A percentile compares a stretch with the other conserved stretches of the same genome.
These are phyloP conservation scores for Anguilla marmorata DNA, from an alignment of 2,797 vertebrate genomes.

Conservation along the genomic window DNA sequence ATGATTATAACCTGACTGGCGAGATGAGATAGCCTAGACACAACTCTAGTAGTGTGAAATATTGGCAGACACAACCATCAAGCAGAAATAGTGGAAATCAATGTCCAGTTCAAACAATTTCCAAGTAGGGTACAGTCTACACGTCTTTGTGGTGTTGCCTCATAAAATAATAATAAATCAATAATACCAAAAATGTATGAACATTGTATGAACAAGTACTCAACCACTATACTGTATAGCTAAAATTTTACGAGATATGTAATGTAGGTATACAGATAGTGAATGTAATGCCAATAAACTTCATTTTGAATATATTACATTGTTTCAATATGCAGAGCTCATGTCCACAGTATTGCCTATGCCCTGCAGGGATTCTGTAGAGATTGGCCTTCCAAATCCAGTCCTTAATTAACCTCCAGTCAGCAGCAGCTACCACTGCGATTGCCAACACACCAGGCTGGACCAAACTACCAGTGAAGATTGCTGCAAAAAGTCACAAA, in stretches of 20 bases:
- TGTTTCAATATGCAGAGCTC: neutral
- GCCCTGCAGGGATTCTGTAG: neutral
- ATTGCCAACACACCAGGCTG: slow-evolving; percentile 2
- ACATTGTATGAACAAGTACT: neutral
- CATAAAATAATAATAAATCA: neutral
- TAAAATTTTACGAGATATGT: neutral
- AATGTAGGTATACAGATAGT: neutral
- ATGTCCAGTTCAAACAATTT: too few species aligned
- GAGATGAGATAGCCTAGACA: neutral
- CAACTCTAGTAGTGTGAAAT: neutral
- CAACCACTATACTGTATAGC: neutral
- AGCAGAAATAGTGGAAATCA: neutral
- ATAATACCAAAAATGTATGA: neutral
- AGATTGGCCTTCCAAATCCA: neutral
- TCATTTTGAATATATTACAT: neutral
- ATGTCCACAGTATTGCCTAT: neutral
- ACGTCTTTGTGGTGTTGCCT: neutral
- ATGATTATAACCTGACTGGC: neutral
- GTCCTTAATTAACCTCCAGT: neutral
- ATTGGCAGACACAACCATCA: neutral
- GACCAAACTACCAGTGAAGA: neutral
- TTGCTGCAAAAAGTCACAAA: neutral
- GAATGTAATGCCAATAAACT: neutral
- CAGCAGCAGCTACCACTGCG: neutral
- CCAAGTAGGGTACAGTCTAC: too few species aligned